phyloP scores from a whole-genome alignment of 2,113 vertebrate genomes.

The Psittacara wagleri region DNA sequence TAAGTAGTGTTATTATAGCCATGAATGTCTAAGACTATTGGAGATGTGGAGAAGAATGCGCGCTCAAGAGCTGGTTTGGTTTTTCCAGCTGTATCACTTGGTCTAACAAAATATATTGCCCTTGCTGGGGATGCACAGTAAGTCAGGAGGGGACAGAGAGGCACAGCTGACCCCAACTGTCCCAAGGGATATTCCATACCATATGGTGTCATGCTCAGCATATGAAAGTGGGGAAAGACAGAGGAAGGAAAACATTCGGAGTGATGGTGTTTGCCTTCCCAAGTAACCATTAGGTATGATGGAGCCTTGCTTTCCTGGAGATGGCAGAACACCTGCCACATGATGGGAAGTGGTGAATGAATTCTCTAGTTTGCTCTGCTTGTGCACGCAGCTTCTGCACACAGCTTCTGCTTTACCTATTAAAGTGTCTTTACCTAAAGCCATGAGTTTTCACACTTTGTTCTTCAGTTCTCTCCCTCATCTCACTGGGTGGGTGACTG shows the following conservation, averaged over 20 bases:
- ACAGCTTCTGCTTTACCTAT: background rate
- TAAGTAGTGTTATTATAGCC: background rate
- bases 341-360: background rate
- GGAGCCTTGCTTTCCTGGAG: background rate
- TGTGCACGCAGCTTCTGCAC: background rate
- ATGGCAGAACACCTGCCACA: background rate
- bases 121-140: background rate
- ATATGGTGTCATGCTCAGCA: background rate
- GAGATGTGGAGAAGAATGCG: background rate
- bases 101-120: background rate
- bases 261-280: background rate
- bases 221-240: background rate
- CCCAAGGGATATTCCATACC: background rate
- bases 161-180: background rate
- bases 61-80: accelerated
- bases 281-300: background rate
- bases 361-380: background rate
- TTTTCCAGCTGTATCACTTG: background rate
- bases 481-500: background rate
- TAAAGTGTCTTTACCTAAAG: background rate
- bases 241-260: background rate
- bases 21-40: accelerated
- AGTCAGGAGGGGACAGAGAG: background rate
- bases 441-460: background rate
- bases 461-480: background rate